Percentiles rank a stretch among this genome's conserved stretches.
Evolutionary conservation across 2,113 vertebrate species (phyloP).

Genomic region (Pogonocichla stellata): DNA sequence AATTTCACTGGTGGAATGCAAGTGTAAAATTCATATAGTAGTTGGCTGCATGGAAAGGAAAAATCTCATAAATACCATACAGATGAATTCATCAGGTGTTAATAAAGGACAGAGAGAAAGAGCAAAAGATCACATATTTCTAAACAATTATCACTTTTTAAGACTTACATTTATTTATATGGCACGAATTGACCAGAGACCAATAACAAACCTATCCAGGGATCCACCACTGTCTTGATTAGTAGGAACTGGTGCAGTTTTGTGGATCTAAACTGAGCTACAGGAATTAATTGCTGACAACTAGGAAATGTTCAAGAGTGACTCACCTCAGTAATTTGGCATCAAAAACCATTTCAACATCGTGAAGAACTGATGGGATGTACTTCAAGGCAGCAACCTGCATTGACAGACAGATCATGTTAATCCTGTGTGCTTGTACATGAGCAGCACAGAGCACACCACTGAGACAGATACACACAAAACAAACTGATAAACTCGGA

Average conservation of each 20-base stretch:
- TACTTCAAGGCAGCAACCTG: slow-evolving; percentile 98
- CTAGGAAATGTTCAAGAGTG: not conserved
- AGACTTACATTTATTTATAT: not conserved
- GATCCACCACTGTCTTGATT: not conserved
- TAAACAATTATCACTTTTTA: not conserved
- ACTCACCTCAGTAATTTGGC: slow-evolving; percentile 91
- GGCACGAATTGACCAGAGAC: not conserved
- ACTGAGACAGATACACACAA: not conserved
- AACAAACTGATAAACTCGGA: not conserved
- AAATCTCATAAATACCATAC: not conserved
- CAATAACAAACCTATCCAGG: accelerated
- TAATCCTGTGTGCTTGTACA: not conserved
- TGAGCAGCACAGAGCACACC: not conserved
- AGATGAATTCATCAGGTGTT: not conserved
- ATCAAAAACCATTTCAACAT: slow-evolving; percentile 95
- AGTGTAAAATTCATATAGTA: slow-evolving; percentile 92
- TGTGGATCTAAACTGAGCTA: not conserved
- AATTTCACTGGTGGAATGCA: slow-evolving; percentile 90
- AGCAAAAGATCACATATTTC: not conserved
- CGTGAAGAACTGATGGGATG: slow-evolving; percentile 92
- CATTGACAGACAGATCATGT: not conserved
- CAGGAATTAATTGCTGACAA: not conserved
- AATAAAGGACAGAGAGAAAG: not conserved
- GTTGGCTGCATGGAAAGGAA: slow-evolving; percentile 77
- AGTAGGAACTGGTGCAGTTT: not conserved